A percentile compares a stretch with the other conserved stretches of the same genome.
These are phyloP conservation scores for Microchrysa polita DNA, from an alignment of 2,888 invertebrate genomes.

Conservation along the genomic window DNA sequence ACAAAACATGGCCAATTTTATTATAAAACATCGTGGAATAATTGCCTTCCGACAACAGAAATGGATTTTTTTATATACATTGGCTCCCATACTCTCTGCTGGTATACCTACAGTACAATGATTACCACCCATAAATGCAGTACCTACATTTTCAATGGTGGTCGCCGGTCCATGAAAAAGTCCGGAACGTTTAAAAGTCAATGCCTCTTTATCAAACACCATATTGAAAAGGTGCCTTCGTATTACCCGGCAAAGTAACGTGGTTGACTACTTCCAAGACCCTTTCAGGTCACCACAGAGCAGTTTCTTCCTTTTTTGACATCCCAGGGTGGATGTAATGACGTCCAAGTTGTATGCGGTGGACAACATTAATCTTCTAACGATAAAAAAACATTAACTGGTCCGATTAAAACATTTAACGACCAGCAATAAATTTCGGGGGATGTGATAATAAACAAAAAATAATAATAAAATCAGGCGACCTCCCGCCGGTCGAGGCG, in stretches of 20 bases:
- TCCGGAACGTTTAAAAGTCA: too few species aligned
- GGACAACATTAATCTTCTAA: constrained; percentile 11
- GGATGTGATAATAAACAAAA: background rate
- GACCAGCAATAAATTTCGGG: background rate
- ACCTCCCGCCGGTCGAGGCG: background rate
- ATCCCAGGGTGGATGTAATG: background rate
- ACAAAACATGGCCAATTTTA: constrained; percentile 5
- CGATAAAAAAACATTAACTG: constrained; percentile 19
- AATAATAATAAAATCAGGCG: constrained; percentile 1
- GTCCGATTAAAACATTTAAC: background rate
- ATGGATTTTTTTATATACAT: background rate
- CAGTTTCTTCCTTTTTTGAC: background rate
- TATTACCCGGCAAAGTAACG: background rate
- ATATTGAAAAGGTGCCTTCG: too few species aligned
- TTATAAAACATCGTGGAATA: background rate
- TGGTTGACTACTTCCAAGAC: background rate
- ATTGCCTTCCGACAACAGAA: background rate
- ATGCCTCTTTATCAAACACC: too few species aligned
- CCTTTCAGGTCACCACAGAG: background rate
- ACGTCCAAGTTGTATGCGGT: background rate
- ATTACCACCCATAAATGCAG: too few species aligned
- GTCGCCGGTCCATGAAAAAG: too few species aligned
- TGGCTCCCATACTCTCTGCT: background rate
- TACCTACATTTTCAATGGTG: too few species aligned
- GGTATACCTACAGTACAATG: too few species aligned